phyloP scores from a whole-genome alignment of 2,888 invertebrate genomes.

The Venusia cambrica region DNA sequence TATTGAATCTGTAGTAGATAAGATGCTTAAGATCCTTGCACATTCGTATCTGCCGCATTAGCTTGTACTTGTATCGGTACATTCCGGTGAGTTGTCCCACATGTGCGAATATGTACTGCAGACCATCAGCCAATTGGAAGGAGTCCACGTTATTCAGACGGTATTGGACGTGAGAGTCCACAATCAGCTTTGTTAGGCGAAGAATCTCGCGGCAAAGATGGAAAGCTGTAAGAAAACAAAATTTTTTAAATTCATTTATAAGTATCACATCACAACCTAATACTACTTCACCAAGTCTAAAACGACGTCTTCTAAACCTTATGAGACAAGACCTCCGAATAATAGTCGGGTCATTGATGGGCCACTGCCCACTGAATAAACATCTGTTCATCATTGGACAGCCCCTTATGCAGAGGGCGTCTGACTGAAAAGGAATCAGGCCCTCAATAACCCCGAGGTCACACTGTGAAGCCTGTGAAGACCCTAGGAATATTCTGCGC shows the following conservation, averaged over 20 bases:
- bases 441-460: too few species aligned
- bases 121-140: slow-evolving; percentile 97
- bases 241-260: background rate
- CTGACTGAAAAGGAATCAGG: too few species aligned
- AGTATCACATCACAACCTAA: too few species aligned
- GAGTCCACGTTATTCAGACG: slow-evolving; percentile 99
- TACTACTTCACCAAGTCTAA: too few species aligned
- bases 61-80: slow-evolving; percentile 99
- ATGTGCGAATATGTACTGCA: slow-evolving; percentile 99
- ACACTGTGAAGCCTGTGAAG: too few species aligned
- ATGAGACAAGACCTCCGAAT: too few species aligned
- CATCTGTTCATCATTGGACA: too few species aligned
- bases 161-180: slow-evolving; percentile 99
- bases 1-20: slow-evolving; percentile 99
- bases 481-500: too few species aligned
- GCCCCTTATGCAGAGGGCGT: too few species aligned
- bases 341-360: too few species aligned
- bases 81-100: slow-evolving; percentile 99
- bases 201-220: slow-evolving; percentile 99
- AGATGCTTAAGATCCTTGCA: slow-evolving; percentile 99
- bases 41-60: slow-evolving; percentile 99
- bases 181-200: slow-evolving; percentile 98
- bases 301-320: too few species aligned
- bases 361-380: too few species aligned
- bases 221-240: slow-evolving; percentile 88